Evolutionary conservation across 2,888 invertebrate genomes (phyloP).

Genomic region (Trypoxylon attenuatum): DNA sequence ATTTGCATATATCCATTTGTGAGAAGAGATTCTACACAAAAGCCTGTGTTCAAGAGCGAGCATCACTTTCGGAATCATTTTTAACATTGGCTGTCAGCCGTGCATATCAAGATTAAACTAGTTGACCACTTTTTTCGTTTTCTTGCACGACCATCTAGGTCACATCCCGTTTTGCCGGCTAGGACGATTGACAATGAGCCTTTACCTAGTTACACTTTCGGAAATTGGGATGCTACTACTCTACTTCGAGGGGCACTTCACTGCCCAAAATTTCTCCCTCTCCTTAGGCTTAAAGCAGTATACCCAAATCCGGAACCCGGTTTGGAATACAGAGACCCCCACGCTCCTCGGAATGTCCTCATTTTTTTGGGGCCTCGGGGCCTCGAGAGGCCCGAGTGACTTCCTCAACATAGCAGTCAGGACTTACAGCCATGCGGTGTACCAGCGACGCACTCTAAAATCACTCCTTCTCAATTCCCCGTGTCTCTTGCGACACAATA

Average conservation of each 20-base stretch:
- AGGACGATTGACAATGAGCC: conserved; percentile 33
- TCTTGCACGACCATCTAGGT: conserved; percentile 28
- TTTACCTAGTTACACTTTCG: conserved; percentile 48
- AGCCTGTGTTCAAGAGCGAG: no score
- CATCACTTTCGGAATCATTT: conserved; percentile 27
- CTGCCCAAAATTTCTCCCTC: conserved; percentile 38
- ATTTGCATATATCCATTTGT: no score
- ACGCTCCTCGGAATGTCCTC: conserved; percentile 63
- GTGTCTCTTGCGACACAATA: conserved; percentile 9
- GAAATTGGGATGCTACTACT: conserved; percentile 54
- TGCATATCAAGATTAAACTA: conserved; percentile 31
- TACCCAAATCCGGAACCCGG: conserved; percentile 61
- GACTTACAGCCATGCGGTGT: conserved; percentile 16
- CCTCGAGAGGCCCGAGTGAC: conserved; percentile 60
- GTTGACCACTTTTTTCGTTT: conserved; percentile 12
- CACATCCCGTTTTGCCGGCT: conserved; percentile 24
- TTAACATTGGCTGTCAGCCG: conserved; percentile 25
- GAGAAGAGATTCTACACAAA: no score
- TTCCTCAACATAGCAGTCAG: conserved; percentile 59
- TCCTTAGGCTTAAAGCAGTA: conserved; percentile 14
- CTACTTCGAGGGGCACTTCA: conserved; percentile 23
- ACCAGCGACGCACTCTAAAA: conserved; percentile 13
- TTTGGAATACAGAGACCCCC: conserved; percentile 31
- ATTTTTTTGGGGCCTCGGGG: conserved; percentile 61
- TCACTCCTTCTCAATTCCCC: conserved; percentile 40